phyloP scores from a whole-genome alignment of 2,113 vertebrate species.

The Hyaena hyaena region DNA sequence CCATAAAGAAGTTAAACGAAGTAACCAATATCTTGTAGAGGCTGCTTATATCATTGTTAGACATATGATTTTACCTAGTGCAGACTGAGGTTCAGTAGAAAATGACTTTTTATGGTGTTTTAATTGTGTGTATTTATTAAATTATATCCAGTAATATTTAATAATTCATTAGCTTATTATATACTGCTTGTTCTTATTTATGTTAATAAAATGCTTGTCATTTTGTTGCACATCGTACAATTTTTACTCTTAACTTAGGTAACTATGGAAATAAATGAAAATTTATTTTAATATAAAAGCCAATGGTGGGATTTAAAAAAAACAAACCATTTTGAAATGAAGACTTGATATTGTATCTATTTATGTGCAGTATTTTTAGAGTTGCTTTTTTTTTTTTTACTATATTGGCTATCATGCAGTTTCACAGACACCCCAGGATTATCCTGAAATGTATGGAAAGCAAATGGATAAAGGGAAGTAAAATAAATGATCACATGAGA shows the following conservation, averaged over 20 bases:
- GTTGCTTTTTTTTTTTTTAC: background rate
- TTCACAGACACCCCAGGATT: slow-evolving; percentile 69
- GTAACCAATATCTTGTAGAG: background rate
- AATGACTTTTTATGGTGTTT: slow-evolving; percentile 8
- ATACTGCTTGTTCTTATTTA: background rate
- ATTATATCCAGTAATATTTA: background rate
- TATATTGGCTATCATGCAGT: background rate
- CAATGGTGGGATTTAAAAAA: slow-evolving; percentile 1
- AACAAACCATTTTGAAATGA: background rate
- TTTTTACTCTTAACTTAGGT: slow-evolving; percentile 41
- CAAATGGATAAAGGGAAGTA: slow-evolving; percentile 51
- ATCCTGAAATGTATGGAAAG: slow-evolving; percentile 57
- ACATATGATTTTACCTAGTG: background rate
- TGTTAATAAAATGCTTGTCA: background rate
- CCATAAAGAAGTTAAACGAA: slow-evolving; percentile 22
- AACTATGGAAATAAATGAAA: slow-evolving; percentile 41
- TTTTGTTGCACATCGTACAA: background rate
- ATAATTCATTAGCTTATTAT: background rate
- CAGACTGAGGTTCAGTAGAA: background rate
- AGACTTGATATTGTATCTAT: background rate
- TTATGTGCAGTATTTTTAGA: slow-evolving; percentile 6
- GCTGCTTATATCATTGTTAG: background rate
- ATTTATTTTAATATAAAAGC: slow-evolving; percentile 52
- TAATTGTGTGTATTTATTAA: background rate
- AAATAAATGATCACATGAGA: slow-evolving; percentile 38